Evolutionary conservation across 2,113 vertebrate species (phyloP).

Genomic region (Riparia riparia): DNA sequence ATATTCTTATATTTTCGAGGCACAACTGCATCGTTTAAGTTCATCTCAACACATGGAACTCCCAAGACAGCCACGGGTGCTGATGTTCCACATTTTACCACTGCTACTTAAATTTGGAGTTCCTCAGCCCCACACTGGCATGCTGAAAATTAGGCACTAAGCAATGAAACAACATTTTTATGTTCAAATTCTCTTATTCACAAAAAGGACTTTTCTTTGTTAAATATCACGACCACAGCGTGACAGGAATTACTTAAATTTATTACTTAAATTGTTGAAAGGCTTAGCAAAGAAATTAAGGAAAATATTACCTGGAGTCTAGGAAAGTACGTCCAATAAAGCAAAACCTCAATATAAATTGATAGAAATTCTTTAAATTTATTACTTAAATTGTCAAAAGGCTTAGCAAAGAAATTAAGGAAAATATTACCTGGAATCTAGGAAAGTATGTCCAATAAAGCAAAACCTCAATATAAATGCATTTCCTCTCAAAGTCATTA

Average conservation of each 20-base stretch:
- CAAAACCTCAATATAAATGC: background rate
- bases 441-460: background rate
- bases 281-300: background rate
- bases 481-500: background rate
- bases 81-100: background rate
- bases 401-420: background rate
- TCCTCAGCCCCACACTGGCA: background rate
- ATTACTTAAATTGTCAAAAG: background rate
- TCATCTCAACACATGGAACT: background rate
- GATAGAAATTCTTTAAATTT: background rate
- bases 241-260: background rate
- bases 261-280: background rate
- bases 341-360: background rate
- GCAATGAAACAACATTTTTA: background rate
- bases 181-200: rapidly evolving
- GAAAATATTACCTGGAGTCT: background rate
- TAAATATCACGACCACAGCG: background rate
- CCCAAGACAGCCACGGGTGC: background rate
- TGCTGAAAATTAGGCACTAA: background rate
- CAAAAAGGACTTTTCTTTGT: background rate
- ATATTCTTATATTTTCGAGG: background rate
- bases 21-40: background rate
- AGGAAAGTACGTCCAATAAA: background rate
- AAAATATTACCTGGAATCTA: background rate
- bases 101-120: background rate